Evolutionary conservation across 2,797 vertebrate genomes (phyloP), one percentile per base, ranked within the genome.

Genomic region (Urophycis tenuis): DNA sequence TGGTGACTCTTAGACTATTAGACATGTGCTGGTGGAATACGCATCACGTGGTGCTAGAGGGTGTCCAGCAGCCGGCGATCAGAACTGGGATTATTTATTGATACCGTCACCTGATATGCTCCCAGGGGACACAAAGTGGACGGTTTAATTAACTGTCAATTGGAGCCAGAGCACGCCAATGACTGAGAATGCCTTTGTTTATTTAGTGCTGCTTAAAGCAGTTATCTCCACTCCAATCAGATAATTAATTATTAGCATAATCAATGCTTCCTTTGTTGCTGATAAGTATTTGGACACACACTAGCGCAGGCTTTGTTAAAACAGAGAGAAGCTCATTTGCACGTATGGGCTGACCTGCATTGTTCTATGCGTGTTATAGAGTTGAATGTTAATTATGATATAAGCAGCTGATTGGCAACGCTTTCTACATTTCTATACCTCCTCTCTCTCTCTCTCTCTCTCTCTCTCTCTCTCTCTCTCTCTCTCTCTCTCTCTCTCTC

Each of bases 241-340:
- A 88, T 89, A 88, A 91, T 90, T 86, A 90, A 91, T 91, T 88
- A 90, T 82, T 80, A 75, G 73, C 74, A 75, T 85, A 89, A 91
- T 92, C 88, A 88, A 91, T 91, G 87, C 53, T 67, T 79, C 77
- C 84, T 85, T 81, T 85, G 81, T 84, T 87, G 85, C 87, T 82
- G 85, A 73, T 81, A 25, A 82, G 74, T 77, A 76, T 80, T 81
- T 77, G 77, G 76, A 73, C 79, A 25, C 30, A 31, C 77, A 75
- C 75, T 71, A 82, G 83, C 80, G 86, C 82, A 74, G 19, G 83
- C 78, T 83, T 34, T 74, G 75, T 81, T 80, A 76, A 72, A 73
- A 78, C 70, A 78, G 73, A 77, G 84, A 75, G 75, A 74, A 77
- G 41, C 82, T 82, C 67, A 84, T 87, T 89, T 85, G 74, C 73